phyloP scores from a whole-genome alignment of 2,888 invertebrate genomes.

The Drosophila cyrtoloma region DNA sequence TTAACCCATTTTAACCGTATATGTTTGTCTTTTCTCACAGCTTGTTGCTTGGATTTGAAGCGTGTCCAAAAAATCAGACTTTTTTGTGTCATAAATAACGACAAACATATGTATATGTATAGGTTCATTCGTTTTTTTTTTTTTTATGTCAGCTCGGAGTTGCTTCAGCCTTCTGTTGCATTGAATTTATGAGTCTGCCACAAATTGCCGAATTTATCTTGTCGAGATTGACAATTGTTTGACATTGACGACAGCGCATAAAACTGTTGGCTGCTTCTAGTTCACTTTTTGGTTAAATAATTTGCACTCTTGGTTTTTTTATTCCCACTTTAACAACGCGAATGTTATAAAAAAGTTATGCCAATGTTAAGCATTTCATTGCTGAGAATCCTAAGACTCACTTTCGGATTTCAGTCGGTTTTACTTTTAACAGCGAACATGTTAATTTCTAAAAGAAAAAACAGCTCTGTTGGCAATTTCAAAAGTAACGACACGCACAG shows the following conservation, averaged over 20 bases:
- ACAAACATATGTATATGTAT: not conserved
- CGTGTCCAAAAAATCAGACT: conserved; percentile 5
- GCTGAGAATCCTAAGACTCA: not conserved
- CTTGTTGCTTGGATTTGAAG: conserved; percentile 33
- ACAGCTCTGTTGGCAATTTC: not conserved
- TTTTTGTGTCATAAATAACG: conserved; percentile 11
- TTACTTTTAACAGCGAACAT: not conserved
- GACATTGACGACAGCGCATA: conserved; percentile 35
- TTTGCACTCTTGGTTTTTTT: conserved; percentile 14
- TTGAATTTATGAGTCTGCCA: conserved; percentile 60
- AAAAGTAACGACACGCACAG: not conserved
- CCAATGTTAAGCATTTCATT: not conserved
- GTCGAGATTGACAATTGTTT: conserved; percentile 52
- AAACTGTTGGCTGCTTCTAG: conserved; percentile 5
- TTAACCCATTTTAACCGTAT: not conserved
- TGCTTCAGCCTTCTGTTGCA: conserved; percentile 27
- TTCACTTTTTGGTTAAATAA: conserved; percentile 41
- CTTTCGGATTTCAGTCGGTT: not conserved
- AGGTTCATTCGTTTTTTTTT: not conserved
- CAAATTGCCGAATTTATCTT: conserved; percentile 40
- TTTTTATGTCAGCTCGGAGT: not conserved
- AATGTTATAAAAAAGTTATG: not conserved
- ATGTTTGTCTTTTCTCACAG: not conserved
- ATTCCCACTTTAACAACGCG: not conserved
- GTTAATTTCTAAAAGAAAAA: not conserved